phyloP scores from a whole-genome alignment of 2,888 invertebrate genomes.

The Brenthis daphne region DNA sequence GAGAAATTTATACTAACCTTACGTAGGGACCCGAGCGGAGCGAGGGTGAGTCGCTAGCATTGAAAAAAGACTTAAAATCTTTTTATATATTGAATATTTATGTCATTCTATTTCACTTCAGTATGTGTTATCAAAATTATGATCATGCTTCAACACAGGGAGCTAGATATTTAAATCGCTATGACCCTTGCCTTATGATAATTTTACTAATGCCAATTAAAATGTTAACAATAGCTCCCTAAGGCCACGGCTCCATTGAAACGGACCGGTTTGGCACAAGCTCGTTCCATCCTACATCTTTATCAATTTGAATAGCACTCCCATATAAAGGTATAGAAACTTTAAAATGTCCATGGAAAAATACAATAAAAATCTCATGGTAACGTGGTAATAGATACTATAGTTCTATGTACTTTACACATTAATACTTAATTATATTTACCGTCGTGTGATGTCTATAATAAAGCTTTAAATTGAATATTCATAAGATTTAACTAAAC shows the following conservation, averaged over 20 bases:
- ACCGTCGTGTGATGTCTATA: conserved; percentile 25
- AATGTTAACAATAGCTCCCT: conserved; percentile 71
- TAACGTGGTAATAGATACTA: conserved; percentile 16
- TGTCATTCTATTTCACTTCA: no score
- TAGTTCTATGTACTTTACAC: conserved; percentile 16
- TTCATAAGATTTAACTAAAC: conserved; percentile 44
- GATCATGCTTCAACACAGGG: conserved; percentile 31
- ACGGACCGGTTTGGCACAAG: conserved; percentile 70
- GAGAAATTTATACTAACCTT: no score
- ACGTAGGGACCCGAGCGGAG: no score
- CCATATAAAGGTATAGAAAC: conserved; percentile 4
- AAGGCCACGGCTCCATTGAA: conserved; percentile 60
- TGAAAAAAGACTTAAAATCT: no score
- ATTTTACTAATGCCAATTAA: conserved; percentile 67
- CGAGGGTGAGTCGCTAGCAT: no score
- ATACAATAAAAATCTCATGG: conserved; percentile 6
- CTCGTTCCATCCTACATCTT: conserved; percentile 48
- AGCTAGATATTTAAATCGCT: conserved; percentile 31
- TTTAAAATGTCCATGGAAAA: conserved; percentile 1
- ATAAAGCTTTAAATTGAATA: conserved; percentile 44
- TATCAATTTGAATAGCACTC: conserved; percentile 41
- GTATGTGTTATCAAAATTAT: conserved; percentile 15
- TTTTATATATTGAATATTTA: no score
- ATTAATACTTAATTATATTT: background rate
- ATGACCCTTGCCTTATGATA: conserved; percentile 59